Evolutionary conservation across 2,113 vertebrate species (phyloP).

Genomic region (Scophthalmus maximus): DNA sequence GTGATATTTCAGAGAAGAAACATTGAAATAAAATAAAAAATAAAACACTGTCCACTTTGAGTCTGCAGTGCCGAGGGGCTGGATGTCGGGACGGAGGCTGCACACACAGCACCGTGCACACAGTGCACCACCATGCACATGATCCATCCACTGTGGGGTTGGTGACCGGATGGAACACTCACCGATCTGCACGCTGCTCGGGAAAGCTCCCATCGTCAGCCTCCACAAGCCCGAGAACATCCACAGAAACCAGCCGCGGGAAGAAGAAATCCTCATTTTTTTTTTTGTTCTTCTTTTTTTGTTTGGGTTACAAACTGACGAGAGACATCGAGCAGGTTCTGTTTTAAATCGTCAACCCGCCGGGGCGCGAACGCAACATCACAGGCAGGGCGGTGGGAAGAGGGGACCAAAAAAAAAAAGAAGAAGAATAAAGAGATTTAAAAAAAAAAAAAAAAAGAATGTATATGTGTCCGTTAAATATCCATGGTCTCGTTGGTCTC

Average conservation of each 20-base stretch:
- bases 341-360: conserved; percentile 54
- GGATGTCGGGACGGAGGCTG: conserved; percentile 51
- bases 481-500: too few species aligned
- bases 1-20: too few species aligned
- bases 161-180: conserved; percentile 77
- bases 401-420: too few species aligned
- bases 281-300: too few species aligned
- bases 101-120: too few species aligned
- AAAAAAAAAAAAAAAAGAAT: conserved; percentile 1
- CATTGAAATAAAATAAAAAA: too few species aligned
- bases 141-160: not conserved
- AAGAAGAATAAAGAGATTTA: not conserved
- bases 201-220: conserved; percentile 95
- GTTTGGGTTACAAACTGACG: conserved; percentile 86
- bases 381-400: not conserved
- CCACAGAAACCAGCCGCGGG: conserved; percentile 90
- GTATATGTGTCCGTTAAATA: conserved; percentile 76
- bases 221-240: conserved; percentile 93
- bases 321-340: conserved; percentile 90
- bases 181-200: conserved; percentile 98
- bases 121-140: too few species aligned
- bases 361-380: conserved; percentile 66
- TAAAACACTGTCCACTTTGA: conserved; percentile 24
- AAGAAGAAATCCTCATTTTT: conserved; percentile 94
- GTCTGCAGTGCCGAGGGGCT: too few species aligned